Evolutionary conservation across 2,888 invertebrate species (phyloP), one percentile per base, ranked within the genome.

Genomic region (Teleogryllus oceanicus): DNA sequence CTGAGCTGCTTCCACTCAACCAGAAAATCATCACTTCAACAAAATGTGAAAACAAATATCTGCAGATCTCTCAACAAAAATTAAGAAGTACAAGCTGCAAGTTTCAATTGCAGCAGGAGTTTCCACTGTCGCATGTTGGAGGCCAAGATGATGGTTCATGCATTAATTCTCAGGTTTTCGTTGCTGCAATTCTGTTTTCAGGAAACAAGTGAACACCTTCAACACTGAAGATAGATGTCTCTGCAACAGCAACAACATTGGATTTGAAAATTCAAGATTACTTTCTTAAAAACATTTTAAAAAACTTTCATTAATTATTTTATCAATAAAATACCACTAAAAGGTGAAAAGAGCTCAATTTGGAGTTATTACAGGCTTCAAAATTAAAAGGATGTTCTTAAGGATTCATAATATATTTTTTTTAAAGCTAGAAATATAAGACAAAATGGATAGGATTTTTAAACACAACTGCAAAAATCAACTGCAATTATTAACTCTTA

Each of bases 151-250:
- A 18, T n/a, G n/a, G 16, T 18, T 62, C 16, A n/a, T 11, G 62
- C 13, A 62, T 62, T 13, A 24, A 77, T 49, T 51, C 77, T 87
- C 86, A 87, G 84, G 86, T 87, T 87, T 90, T 90, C 85, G 89
- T 87, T 84, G 88, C 86, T 81, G 88, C 87, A 85, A 89, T 89
- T 86, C 92, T 90, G 85, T 92, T 92, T 89, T 97, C 97, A 80
- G 94, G 92, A 87, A 93, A 92, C 86, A 96, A 88, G 88, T 93
- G 92, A 85, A 97, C 92, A 85, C 97, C 97, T 88, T 97, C 96
- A 87, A 98, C 96, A 85, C 94, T 95, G 90, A 96, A 97, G 90
- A 98, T 96, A 85, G 97, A 97, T 86, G 95, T 92, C 89, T 96
- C 98, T 98, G 92, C 75, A 93, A 93, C 87, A 88, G 88, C 84